Conservation (phyloP, 2,797 vertebrate species). For the Acanthornis magna region DNA sequence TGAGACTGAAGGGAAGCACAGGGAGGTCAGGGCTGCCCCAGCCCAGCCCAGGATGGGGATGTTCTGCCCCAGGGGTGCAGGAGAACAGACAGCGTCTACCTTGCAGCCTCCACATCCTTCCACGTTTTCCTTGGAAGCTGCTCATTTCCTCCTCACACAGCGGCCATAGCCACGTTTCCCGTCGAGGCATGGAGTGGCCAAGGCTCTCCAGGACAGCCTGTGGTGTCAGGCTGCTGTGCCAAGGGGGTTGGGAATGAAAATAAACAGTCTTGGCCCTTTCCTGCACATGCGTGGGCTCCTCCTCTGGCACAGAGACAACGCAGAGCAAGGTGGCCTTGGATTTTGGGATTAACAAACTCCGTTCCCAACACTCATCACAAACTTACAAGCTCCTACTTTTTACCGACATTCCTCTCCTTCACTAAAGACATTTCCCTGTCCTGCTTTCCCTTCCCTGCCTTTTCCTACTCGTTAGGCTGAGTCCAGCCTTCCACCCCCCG, state of each 20-base stretch:
- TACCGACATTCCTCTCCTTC: not conserved
- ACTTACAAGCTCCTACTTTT: not conserved
- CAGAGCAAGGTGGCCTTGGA: not conserved
- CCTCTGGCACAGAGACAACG: fast-evolving
- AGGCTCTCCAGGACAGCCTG: not conserved
- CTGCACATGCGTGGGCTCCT: fast-evolving
- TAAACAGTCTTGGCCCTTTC: not conserved
- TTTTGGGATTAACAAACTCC: not conserved
- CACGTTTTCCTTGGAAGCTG: fast-evolving
- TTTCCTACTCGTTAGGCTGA: not conserved
- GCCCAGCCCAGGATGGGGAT: not conserved
- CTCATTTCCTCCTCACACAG: not conserved
- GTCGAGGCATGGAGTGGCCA: fast-evolving
- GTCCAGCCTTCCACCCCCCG: not conserved
- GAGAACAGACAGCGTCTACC: fast-evolving
- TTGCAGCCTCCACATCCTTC: not conserved
- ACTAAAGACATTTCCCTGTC: not conserved
- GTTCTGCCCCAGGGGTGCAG: not conserved
- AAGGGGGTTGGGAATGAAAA: not conserved
- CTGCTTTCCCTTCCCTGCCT: not conserved
- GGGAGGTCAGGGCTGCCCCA: not conserved
- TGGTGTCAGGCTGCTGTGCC: not conserved
- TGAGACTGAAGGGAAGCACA: not conserved
- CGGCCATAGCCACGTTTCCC: not conserved
- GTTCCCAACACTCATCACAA: fast-evolving